Evolutionary conservation across 2,113 vertebrate species (phyloP), one percentile per base, ranked within the genome.

Genomic region (Heterochromis multidens): DNA sequence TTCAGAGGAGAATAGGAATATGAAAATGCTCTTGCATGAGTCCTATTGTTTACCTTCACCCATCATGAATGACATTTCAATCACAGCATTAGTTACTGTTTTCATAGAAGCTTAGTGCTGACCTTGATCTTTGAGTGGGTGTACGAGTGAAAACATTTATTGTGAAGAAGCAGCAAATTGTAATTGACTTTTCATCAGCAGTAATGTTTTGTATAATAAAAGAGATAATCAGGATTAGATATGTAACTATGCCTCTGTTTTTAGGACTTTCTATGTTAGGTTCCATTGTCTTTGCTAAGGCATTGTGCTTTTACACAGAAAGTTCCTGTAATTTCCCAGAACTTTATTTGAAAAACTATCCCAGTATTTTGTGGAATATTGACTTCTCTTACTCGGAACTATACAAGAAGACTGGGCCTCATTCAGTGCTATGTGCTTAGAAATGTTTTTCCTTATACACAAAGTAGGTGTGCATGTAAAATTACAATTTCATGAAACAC

Each of bases 111-210:
- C 23, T 27, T 27, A 70, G 11, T 27, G 23, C 40, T 27, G 65
- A 70, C 65, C 5, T 29, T 19, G 65, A 46, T 49, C 65, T 70
- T 70, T 49, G 16, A 0, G 65, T 9, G 17, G 9, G 27, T 29
- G 17, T 52, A 21, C 7, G 65, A 29, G 9, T 29, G 65, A 29
- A 70, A 70, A 46, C 23, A 70, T 46, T 70, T 49, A 49, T 49
- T 70, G 9, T 19, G 16, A 70, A 49, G 40, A 29, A 70, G 9
- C 40, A 70, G 40, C 46, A 67, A 43, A 65, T 35, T 67, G 7
- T 25, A 67, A 67, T 17, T 17, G 35, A 43, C n/a, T 67, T 25
- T 67, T 40, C 13, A 67, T 67, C n/a, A 10, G 62, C 62, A 65
- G 33, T 37, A 46, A 11, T 46, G 4, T 52, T 67, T 17, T 52